Conservation (phyloP, 1,140 invertebrate species). For the Achroia grisella region DNA sequence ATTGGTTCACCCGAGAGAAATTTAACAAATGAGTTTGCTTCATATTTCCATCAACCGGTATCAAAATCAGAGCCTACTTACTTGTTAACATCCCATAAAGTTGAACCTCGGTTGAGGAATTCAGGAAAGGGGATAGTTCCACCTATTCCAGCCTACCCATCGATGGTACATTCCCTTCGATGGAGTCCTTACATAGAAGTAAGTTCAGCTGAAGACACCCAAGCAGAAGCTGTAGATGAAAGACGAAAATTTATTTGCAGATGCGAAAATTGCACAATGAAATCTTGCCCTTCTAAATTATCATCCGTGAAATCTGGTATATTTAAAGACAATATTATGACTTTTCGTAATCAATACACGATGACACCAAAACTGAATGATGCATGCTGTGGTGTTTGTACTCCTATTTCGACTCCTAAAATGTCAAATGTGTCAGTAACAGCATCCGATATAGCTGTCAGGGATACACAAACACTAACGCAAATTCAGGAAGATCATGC, state of each 20-base stretch:
- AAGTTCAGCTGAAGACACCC: conserved; percentile 6
- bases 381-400: conserved; percentile 17
- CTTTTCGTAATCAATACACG: conserved; percentile 35
- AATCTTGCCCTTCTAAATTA: conserved; percentile 11
- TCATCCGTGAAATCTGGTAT: background rate
- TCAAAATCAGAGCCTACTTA: conserved; percentile 13
- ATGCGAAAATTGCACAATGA: conserved; percentile 10
- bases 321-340: conserved; percentile 38
- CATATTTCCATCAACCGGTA: conserved; percentile 13
- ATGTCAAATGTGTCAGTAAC: conserved; percentile 16
- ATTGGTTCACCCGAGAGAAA: conserved; percentile 6
- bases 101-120: background rate
- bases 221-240: conserved; percentile 2
- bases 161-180: conserved; percentile 14
- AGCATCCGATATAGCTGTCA: conserved; percentile 10
- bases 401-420: conserved; percentile 4
- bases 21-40: conserved; percentile 18
- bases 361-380: conserved; percentile 40
- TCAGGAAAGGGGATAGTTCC: background rate
- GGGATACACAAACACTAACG: conserved; percentile 1
- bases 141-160: conserved; percentile 19
- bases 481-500: background rate
- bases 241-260: conserved; percentile 7
- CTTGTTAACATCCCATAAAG: conserved; percentile 22
- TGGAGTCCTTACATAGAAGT: conserved; percentile 24